Evolutionary conservation across 2,113 vertebrate genomes (phyloP), one percentile per base, ranked within the genome.

Genomic region (Hippopotamus amphibius): DNA sequence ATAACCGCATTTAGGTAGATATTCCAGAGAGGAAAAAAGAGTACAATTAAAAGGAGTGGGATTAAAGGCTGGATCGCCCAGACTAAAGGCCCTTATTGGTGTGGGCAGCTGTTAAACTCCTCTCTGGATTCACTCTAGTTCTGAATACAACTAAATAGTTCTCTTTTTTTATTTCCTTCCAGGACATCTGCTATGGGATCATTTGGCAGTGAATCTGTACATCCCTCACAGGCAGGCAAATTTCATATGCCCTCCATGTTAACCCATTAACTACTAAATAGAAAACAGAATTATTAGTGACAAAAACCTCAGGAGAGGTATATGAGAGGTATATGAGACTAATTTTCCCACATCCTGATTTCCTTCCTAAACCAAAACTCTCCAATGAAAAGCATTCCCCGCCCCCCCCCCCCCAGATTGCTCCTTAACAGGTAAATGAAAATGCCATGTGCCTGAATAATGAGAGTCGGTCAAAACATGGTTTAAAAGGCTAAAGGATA

Each of bases 381-480:
- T 48, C 77, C 71, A 69, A 79, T 61, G 81, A 86, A 88, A 91
- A 85, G 9, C 69, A 55, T 10, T 7, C 76, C 81, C 37, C 37
- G 37, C 37, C 37, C 37, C 37, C 37, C n/a, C n/a, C 41, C 19
- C n/a, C 11, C 81, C 71, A 83, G 61, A 90, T 3, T 46, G 33
- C 50, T 76, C 66, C 59, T 93, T 81, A 90, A 88, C n/a, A 80
- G 11, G 4, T 84, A 96, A 93, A 93, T 90, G 72, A 90, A 97
- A 41, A 81, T 61, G 6, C 7, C 53, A 46, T 28, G 15, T 11
- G 15, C 21, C 55, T 92, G 55, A 81, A 71, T 24, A 21, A 79
- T n/a, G n/a, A 93, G 89, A 94, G 74, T 86, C 86, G 16, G n/a
- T 93, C 66, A 81, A 53, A 96, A 85, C 48, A n/a, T 10, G 12